These are phyloP conservation scores for Talpa occidentalis DNA, from an alignment of 2,113 vertebrate genomes.

Conservation along the genomic window DNA sequence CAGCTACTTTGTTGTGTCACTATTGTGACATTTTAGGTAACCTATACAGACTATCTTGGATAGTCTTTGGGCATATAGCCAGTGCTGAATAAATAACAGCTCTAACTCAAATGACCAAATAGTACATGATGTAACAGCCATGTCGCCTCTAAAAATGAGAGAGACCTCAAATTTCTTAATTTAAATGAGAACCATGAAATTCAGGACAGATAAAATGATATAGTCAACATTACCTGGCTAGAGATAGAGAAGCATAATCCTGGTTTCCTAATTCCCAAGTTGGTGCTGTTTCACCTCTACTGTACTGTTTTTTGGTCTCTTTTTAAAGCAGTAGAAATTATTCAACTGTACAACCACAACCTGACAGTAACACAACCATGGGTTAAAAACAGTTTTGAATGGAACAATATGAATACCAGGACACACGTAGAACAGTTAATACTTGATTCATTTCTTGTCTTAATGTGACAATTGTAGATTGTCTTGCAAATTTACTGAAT, in stretches of 20 bases:
- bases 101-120: background rate
- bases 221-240: background rate
- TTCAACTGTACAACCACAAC: background rate
- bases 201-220: background rate
- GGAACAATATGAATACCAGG: background rate
- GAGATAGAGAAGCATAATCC: background rate
- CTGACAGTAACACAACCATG: background rate
- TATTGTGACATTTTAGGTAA: background rate
- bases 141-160: background rate
- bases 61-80: background rate
- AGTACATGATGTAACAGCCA: background rate
- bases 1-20: background rate
- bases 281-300: background rate
- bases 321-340: background rate
- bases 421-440: background rate
- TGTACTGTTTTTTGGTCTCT: background rate
- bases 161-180: background rate
- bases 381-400: slow-evolving; percentile 18
- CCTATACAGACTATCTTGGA: background rate
- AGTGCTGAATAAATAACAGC: background rate
- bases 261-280: background rate
- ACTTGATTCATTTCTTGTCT: background rate
- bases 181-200: slow-evolving; percentile 17
- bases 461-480: background rate
- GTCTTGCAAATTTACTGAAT: background rate